phyloP scores from a whole-genome alignment of 2,113 vertebrate genomes.

The Alexandromys fortis region DNA sequence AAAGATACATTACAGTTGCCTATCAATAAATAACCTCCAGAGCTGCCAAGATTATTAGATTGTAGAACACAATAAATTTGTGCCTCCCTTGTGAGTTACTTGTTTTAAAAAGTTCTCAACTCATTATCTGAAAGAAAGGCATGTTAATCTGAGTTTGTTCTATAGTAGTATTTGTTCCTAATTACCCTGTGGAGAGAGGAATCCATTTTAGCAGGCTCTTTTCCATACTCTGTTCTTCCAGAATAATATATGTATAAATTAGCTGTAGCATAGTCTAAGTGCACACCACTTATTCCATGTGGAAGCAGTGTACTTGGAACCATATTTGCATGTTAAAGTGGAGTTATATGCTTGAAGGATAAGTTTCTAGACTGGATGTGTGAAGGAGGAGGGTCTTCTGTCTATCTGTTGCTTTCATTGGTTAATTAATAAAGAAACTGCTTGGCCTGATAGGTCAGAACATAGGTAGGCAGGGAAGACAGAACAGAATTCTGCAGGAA shows the following conservation, averaged over 20 bases:
- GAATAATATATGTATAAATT: slow-evolving; percentile 17
- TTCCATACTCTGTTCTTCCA: slow-evolving; percentile 36
- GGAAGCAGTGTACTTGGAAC: neutral
- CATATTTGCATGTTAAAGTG: slow-evolving; percentile 39
- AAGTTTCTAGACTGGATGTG: slow-evolving; percentile 19
- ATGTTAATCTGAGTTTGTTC: slow-evolving; percentile 66
- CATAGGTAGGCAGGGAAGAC: no score
- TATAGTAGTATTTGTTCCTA: slow-evolving; percentile 55
- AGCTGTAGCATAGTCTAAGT: neutral
- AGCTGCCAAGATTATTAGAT: slow-evolving; percentile 79
- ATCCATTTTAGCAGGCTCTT: slow-evolving; percentile 32
- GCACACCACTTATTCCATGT: neutral
- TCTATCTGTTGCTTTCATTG: no score
- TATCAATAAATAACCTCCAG: slow-evolving; percentile 81
- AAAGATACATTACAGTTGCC: slow-evolving; percentile 78
- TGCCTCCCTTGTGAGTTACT: slow-evolving; percentile 78
- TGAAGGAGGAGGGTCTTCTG: no score
- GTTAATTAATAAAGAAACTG: no score
- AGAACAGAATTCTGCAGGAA: no score
- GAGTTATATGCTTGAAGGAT: neutral
- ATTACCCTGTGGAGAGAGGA: slow-evolving; percentile 48
- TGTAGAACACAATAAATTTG: slow-evolving; percentile 81
- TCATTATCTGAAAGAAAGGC: slow-evolving; percentile 83
- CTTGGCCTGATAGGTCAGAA: no score
- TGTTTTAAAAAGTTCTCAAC: slow-evolving; percentile 78